phyloP scores from a whole-genome alignment of 1,140 invertebrate genomes.

The Ectropis grisescens region DNA sequence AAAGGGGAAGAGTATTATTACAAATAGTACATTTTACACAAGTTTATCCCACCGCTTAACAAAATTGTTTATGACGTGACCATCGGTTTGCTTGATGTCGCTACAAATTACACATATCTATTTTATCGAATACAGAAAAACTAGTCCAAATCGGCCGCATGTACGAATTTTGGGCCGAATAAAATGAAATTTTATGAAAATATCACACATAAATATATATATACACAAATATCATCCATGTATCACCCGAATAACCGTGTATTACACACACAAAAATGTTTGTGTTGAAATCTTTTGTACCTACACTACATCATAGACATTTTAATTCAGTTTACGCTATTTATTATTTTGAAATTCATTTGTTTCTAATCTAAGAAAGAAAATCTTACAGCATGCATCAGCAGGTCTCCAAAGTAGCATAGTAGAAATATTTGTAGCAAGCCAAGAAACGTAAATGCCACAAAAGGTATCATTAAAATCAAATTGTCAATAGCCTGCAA shows the following conservation, averaged over 20 bases:
- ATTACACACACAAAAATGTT: no score
- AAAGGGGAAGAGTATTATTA: not conserved
- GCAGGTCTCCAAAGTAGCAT: slow-evolving; percentile 12
- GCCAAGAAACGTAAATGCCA: slow-evolving; percentile 9
- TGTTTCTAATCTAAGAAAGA: not conserved
- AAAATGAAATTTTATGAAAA: no score
- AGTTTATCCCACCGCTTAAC: not conserved
- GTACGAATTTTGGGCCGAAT: no score
- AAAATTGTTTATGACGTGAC: not conserved
- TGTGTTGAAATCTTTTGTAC: not conserved
- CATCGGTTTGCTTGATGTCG: not conserved
- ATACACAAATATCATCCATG: no score
- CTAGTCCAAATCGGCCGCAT: no score
- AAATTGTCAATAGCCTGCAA: slow-evolving; percentile 14
- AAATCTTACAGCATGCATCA: slow-evolving; percentile 13
- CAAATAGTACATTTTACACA: not conserved
- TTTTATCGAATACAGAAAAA: no score
- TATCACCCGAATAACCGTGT: no score
- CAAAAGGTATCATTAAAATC: slow-evolving; percentile 6
- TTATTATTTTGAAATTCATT: not conserved
- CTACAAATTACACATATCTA: not conserved
- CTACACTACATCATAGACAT: not conserved
- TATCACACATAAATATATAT: no score
- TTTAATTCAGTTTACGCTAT: no score
- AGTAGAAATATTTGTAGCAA: no score